Conservation (phyloP, 2,113 vertebrate genomes). For the Xiphias gladius region DNA sequence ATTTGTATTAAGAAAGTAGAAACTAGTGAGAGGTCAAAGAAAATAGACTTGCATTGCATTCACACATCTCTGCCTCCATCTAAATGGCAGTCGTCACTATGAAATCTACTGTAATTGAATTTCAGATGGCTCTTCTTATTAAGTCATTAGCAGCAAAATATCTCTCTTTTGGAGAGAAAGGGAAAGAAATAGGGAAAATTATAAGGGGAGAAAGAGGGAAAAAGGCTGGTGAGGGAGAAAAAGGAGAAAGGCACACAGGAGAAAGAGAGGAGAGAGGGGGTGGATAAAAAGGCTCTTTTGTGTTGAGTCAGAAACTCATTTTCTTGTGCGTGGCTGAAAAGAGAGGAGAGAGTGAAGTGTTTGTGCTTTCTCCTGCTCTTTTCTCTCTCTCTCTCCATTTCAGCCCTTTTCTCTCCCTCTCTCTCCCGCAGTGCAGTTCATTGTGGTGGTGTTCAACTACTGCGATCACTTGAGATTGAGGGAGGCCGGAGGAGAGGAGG, state of each 20-base stretch:
- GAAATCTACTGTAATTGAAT: conserved; percentile 85
- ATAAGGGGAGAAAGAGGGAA: conserved; percentile 50
- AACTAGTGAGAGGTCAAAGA: conserved; percentile 53
- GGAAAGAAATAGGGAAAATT: conserved; percentile 66
- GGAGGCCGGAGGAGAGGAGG: conserved; percentile 81
- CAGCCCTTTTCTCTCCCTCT: conserved; percentile 90
- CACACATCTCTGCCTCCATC: conserved; percentile 39
- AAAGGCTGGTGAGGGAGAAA: conserved; percentile 41
- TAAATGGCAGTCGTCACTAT: conserved; percentile 58
- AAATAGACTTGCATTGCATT: conserved; percentile 34
- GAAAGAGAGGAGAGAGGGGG: conserved; percentile 43
- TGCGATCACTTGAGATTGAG: conserved; percentile 87
- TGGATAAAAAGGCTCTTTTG: conserved; percentile 95
- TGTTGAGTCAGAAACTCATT: conserved; percentile 98
- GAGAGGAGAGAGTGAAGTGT: conserved; percentile 88
- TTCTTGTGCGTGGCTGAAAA: conserved; percentile 95
- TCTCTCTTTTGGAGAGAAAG: conserved; percentile 56
- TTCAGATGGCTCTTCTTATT: conserved; percentile 78
- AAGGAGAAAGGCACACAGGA: conserved; percentile 45
- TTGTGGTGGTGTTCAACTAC: conserved; percentile 95
- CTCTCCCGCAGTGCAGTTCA: conserved; percentile 93
- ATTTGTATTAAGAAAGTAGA: conserved; percentile 22
- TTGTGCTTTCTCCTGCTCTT: conserved; percentile 87
- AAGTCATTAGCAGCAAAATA: conserved; percentile 76
- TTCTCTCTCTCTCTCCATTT: conserved; percentile 82